Percentiles rank a stretch among this genome's conserved stretches.
Conservation (phyloP, 2,113 vertebrate genomes). For the Petroica traversi region DNA sequence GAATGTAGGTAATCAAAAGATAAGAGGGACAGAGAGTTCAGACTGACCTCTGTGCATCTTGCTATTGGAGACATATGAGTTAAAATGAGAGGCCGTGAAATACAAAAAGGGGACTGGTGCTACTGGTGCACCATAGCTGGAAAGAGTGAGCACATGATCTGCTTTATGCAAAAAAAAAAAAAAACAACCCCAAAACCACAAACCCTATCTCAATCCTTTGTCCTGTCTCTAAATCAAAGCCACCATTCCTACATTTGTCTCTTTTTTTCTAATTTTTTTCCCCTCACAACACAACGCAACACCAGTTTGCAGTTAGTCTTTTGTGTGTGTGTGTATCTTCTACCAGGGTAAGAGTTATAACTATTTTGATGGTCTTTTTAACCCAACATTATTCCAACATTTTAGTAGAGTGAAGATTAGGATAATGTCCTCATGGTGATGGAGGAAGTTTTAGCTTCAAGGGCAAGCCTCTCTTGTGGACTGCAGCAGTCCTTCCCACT, state of each 20-base stretch:
- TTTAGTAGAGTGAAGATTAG: not conserved
- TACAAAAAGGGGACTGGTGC: not conserved
- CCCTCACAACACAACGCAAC: not conserved
- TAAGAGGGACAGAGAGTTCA: not conserved
- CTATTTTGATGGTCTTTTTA: not conserved
- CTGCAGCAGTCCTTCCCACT: not conserved
- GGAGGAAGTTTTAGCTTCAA: not conserved
- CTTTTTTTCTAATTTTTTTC: not conserved
- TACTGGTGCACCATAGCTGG: not conserved
- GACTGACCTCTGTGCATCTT: not conserved
- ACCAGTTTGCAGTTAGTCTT: not conserved
- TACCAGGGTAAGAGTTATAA: not conserved
- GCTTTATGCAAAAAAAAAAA: not conserved
- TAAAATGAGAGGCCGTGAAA: not conserved
- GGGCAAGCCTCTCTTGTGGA: not conserved
- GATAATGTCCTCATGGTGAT: too few relatives aligned
- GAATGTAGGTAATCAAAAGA: conserved; percentile 22
- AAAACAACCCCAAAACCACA: not conserved
- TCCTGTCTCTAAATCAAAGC: not conserved
- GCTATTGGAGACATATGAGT: not conserved
- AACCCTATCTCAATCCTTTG: not conserved
- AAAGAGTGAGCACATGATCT: not conserved
- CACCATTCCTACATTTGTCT: not conserved
- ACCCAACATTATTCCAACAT: not conserved
- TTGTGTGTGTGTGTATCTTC: not conserved